phyloP scores from a whole-genome alignment of 1,140 invertebrate genomes.

The Ectropis grisescens region DNA sequence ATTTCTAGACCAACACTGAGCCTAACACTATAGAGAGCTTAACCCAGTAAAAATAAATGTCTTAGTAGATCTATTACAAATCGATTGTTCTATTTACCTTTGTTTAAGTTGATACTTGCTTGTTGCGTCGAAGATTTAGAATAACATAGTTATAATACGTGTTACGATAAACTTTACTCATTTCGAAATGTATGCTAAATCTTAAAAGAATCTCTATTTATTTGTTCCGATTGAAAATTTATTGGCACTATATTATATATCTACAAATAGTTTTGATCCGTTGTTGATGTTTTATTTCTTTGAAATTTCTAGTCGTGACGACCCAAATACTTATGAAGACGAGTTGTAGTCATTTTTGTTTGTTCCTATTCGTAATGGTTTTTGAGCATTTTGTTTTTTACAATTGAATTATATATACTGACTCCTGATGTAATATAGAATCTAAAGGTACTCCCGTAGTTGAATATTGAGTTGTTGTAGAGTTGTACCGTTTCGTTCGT shows the following conservation, averaged over 20 bases:
- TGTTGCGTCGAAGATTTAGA: conserved; percentile 44
- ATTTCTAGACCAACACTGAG: conserved; percentile 41
- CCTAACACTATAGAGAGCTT: conserved; percentile 64
- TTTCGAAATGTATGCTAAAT: conserved; percentile 21
- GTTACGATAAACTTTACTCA: conserved; percentile 39
- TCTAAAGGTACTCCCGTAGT: conserved; percentile 37
- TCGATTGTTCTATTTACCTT: conserved; percentile 57
- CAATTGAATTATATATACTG: conserved; percentile 19
- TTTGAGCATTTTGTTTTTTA: conserved; percentile 14
- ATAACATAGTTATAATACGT: conserved; percentile 46
- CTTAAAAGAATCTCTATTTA: conserved; percentile 30
- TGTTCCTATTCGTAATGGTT: conserved; percentile 25
- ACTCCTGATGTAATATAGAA: conserved; percentile 40
- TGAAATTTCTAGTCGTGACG: conserved; percentile 51
- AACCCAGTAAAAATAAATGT: conserved; percentile 56
- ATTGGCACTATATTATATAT: conserved; percentile 20
- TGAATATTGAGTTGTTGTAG: conserved; percentile 22
- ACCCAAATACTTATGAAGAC: conserved; percentile 46
- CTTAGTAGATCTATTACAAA: conserved; percentile 59
- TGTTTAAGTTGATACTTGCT: conserved; percentile 59
- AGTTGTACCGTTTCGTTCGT: conserved; percentile 25
- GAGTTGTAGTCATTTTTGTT: conserved; percentile 39
- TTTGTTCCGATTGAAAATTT: conserved; percentile 8
- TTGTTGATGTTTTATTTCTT: conserved; percentile 22
- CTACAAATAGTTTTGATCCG: conserved; percentile 24